Percentiles rank a stretch among this genome's conserved stretches.
phyloP scores from a whole-genome alignment of 2,888 invertebrate genomes.

The Phragmatobia fuliginosa region DNA sequence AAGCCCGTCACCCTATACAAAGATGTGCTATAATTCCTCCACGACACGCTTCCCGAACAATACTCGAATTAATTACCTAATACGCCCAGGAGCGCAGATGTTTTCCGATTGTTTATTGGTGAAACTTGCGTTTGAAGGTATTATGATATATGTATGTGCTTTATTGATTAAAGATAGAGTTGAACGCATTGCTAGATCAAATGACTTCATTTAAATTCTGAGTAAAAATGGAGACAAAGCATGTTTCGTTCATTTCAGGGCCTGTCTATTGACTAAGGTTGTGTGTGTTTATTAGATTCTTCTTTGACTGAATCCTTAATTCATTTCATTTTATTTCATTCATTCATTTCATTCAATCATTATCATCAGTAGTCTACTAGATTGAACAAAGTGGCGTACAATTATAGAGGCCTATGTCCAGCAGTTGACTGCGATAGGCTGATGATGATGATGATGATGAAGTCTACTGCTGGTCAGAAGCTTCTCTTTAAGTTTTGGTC shows the following conservation, averaged over 20 bases:
- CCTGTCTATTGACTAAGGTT: neutral
- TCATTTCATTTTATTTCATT: too few species aligned
- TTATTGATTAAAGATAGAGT: constrained; percentile 13
- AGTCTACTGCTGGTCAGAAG: too few species aligned
- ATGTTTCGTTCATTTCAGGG: neutral
- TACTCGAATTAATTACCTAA: constrained; percentile 68
- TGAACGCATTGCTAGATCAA: neutral
- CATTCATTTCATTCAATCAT: too few species aligned
- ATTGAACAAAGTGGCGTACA: too few species aligned
- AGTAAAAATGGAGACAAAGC: neutral
- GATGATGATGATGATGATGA: too few species aligned
- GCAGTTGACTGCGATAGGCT: too few species aligned
- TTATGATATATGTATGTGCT: constrained; percentile 18
- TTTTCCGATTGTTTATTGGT: constrained; percentile 46
- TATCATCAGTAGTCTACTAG: too few species aligned
- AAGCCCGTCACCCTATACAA: constrained; percentile 41
- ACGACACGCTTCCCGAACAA: constrained; percentile 55
- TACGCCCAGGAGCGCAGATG: constrained; percentile 57
- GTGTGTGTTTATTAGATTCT: neutral
- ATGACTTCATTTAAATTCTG: neutral
- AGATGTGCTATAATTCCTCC: constrained; percentile 48
- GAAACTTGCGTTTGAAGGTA: constrained; percentile 28
- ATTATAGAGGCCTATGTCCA: too few species aligned
- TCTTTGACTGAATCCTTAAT: neutral
- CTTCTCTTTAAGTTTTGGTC: too few species aligned